A percentile compares a stretch with the other conserved stretches of the same genome.
phyloP scores from a whole-genome alignment of 1,140 invertebrate genomes.

The Heliconius nattereri region DNA sequence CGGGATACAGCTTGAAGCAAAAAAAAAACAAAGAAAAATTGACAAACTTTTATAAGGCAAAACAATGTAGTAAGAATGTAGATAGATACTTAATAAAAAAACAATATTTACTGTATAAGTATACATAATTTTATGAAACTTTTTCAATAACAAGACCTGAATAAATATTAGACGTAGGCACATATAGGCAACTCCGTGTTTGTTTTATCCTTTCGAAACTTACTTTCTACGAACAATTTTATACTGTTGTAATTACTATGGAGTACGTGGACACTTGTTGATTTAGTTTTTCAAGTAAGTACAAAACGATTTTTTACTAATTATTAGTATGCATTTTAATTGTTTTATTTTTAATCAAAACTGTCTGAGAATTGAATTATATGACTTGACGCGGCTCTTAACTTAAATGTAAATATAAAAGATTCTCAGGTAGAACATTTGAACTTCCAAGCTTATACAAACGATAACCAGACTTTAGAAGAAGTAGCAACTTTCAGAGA shows the following conservation, averaged over 20 bases:
- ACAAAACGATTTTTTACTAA: too few relatives aligned
- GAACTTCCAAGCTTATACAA: too few relatives aligned
- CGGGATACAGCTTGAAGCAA: too few relatives aligned
- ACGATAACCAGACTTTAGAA: too few relatives aligned
- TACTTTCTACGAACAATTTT: background rate
- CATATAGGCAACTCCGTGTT: background rate
- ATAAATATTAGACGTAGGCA: background rate
- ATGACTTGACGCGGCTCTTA: too few relatives aligned
- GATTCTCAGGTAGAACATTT: background rate
- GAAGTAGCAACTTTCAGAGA: too few relatives aligned
- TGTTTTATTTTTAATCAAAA: too few relatives aligned
- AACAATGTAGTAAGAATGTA: too few relatives aligned
- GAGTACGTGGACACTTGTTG: background rate
- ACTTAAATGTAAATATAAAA: background rate
- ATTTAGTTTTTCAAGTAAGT: background rate
- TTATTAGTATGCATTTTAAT: too few relatives aligned
- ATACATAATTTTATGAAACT: background rate
- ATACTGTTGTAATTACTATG: slow-evolving; percentile 9
- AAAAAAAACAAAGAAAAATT: too few relatives aligned
- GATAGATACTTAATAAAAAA: background rate
- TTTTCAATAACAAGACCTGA: slow-evolving; percentile 7
- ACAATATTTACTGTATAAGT: background rate
- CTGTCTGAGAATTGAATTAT: too few relatives aligned
- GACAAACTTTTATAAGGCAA: too few relatives aligned
- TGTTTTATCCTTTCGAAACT: background rate